phyloP scores from a whole-genome alignment of 2,888 invertebrate species.

The Halictus quadricinctus region DNA sequence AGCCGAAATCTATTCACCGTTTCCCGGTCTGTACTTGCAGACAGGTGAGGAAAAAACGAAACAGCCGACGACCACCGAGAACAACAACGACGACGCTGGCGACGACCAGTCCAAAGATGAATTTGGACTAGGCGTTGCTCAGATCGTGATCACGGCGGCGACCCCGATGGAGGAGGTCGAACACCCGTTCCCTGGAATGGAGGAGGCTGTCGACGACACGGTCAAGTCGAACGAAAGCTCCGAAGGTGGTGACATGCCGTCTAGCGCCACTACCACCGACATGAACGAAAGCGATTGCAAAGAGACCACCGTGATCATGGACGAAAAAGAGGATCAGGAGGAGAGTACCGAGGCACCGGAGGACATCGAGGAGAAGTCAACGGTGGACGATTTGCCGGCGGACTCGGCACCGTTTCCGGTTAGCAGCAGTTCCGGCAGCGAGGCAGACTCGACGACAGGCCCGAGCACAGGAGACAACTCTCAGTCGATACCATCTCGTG shows the following conservation, averaged over 20 bases:
- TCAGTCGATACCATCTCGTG: constrained; percentile 82
- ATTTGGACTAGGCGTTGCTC: constrained; percentile 91
- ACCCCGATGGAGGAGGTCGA: constrained; percentile 96
- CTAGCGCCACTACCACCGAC: constrained; percentile 50
- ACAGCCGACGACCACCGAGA: constrained; percentile 6
- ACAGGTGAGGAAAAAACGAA: constrained; percentile 43
- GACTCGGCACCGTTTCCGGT: constrained; percentile 85
- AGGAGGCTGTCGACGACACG: constrained; percentile 72
- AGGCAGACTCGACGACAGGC: constrained; percentile 86
- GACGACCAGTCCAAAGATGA: constrained; percentile 78
- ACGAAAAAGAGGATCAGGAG: constrained; percentile 65
- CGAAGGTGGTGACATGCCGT: constrained; percentile 57
- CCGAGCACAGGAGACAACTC: constrained; percentile 87
- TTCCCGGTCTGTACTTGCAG: constrained; percentile 24
- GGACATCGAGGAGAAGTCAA: constrained; percentile 79
- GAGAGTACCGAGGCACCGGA: constrained; percentile 65
- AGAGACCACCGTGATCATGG: constrained; percentile 60
- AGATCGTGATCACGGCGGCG: constrained; percentile 96
- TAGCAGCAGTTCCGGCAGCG: constrained; percentile 88
- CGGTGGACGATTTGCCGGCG: constrained; percentile 84
- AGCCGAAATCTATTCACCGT: background rate
- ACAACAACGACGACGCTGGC: background rate
- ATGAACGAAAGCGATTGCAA: constrained; percentile 62
- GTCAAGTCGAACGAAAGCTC: constrained; percentile 62
- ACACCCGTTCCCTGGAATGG: constrained; percentile 88